phyloP scores from a whole-genome alignment of 2,888 invertebrate species.

The Dione juno region DNA sequence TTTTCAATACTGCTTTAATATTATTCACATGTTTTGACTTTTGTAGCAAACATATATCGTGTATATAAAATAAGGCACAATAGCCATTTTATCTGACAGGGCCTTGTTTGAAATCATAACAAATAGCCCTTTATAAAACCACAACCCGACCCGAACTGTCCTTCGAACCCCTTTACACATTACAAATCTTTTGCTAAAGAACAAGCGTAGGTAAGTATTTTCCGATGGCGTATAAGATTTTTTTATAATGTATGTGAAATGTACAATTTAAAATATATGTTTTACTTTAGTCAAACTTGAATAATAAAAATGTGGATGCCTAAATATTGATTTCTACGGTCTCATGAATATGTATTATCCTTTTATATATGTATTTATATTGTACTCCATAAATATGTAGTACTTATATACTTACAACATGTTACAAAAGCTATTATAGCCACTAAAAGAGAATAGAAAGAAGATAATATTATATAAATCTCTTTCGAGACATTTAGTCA shows the following conservation, averaged over 20 bases:
- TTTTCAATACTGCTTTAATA: conserved; percentile 39
- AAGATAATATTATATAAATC: neutral
- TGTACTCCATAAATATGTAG: too few species aligned
- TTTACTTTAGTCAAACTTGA: too few species aligned
- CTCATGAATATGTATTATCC: too few species aligned
- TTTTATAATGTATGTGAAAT: neutral
- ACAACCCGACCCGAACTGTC: conserved; percentile 76
- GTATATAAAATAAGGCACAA: conserved; percentile 75
- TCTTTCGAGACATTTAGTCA: conserved; percentile 11
- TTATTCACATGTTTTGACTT: conserved; percentile 51
- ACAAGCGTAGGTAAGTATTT: conserved; percentile 73
- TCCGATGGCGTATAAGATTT: conserved; percentile 75
- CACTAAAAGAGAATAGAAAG: too few species aligned
- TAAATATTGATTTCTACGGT: too few species aligned
- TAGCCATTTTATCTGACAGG: conserved; percentile 78
- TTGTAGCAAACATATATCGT: conserved; percentile 68
- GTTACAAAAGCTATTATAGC: too few species aligned
- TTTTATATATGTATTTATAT: too few species aligned
- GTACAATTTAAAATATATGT: too few species aligned
- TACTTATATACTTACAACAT: too few species aligned
- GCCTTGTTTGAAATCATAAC: conserved; percentile 82
- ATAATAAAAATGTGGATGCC: too few species aligned
- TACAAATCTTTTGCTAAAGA: conserved; percentile 75
- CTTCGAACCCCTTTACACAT: conserved; percentile 69
- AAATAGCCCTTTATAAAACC: conserved; percentile 81